Percentiles rank a stretch among this genome's conserved stretches.
Conservation (phyloP, 2,888 invertebrate genomes). For the Lasioglossum leucozonium region DNA sequence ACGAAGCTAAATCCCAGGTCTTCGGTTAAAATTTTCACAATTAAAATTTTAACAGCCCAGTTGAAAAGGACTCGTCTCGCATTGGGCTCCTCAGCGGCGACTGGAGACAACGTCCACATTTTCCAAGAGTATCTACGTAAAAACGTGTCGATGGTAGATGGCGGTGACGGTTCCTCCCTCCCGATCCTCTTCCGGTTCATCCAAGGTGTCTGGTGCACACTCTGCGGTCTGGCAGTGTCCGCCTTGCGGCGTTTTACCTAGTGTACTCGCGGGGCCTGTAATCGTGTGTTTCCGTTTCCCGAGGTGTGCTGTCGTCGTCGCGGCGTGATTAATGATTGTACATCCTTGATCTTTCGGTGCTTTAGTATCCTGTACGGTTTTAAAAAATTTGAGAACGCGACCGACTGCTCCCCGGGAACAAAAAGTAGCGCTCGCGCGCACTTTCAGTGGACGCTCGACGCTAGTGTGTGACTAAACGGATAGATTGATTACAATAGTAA, state of each 20-base stretch:
- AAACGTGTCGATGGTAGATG: constrained; percentile 31
- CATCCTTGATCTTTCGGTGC: neutral
- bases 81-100: neutral
- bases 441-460: neutral
- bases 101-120: neutral
- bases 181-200: neutral
- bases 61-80: neutral
- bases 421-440: neutral
- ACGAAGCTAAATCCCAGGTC: neutral
- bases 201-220: constrained; percentile 73
- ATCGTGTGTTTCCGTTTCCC: constrained; percentile 6
- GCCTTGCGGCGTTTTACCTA: constrained; percentile 81
- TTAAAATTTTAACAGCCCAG: too few species aligned
- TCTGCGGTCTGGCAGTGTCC: constrained; percentile 83
- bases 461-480: neutral
- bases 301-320: neutral
- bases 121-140: neutral
- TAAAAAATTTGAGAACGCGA: neutral
- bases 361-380: neutral
- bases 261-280: constrained; percentile 40
- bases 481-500: constrained; percentile 2
- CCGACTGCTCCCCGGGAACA: neutral
- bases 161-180: constrained; percentile 31
- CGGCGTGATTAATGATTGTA: constrained; percentile 16
- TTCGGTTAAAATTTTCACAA: neutral